Evolutionary conservation across 2,888 invertebrate genomes (phyloP).

Genomic region (Desoria tigrina): DNA sequence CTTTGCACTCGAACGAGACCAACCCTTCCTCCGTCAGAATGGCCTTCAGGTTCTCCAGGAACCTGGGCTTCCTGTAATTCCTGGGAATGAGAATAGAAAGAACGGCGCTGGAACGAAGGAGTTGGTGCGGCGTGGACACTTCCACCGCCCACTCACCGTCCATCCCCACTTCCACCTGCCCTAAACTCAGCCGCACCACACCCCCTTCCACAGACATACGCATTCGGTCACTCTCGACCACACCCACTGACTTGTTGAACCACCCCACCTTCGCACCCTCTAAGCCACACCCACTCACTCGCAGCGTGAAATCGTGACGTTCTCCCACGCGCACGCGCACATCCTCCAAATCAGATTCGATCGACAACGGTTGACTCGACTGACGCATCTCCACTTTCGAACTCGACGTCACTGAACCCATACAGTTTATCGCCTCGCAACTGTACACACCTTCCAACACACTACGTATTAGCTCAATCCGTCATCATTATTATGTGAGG

Average conservation of each 20-base stretch:
- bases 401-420: constrained; percentile 80
- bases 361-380: neutral
- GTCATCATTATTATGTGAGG: too few relatives aligned
- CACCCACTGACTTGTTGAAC: constrained; percentile 79
- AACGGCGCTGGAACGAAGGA: constrained; percentile 41
- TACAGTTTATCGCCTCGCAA: constrained; percentile 81
- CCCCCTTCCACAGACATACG: constrained; percentile 76
- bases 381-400: constrained; percentile 74
- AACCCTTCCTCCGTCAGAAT: constrained; percentile 87
- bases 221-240: constrained; percentile 19
- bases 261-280: constrained; percentile 61
- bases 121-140: constrained; percentile 62
- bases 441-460: constrained; percentile 54
- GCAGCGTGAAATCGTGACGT: constrained; percentile 63
- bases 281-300: constrained; percentile 67
- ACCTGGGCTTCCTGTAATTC: constrained; percentile 83
- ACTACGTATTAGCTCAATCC: constrained; percentile 62
- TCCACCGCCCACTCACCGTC: constrained; percentile 90
- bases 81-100: constrained; percentile 71
- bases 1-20: constrained; percentile 90
- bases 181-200: constrained; percentile 74
- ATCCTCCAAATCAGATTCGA: constrained; percentile 62
- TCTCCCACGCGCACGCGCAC: constrained; percentile 78
- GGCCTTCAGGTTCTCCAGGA: constrained; percentile 86
- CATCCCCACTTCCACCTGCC: constrained; percentile 74